Conservation (phyloP, 2,797 vertebrate genomes). For the Cyprinella venusta region DNA sequence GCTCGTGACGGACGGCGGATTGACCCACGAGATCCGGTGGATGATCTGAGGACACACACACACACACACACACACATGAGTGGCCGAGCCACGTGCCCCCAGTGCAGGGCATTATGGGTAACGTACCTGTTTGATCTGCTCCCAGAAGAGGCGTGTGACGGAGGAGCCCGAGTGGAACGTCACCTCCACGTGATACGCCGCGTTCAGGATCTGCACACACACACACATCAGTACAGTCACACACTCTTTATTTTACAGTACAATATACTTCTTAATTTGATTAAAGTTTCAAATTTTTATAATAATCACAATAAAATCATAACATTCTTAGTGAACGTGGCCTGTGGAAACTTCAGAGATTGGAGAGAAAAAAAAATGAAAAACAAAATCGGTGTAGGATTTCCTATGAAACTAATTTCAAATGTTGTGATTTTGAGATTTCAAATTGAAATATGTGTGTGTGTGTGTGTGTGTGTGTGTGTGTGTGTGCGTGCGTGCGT, state of each 20-base stretch:
- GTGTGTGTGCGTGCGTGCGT: background rate
- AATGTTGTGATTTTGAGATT: no score
- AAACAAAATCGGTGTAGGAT: no score
- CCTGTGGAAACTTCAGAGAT: no score
- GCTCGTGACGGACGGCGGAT: slow-evolving; percentile 88
- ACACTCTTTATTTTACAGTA: no score
- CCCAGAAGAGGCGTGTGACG: slow-evolving; percentile 93
- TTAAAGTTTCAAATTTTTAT: no score
- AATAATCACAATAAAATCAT: no score
- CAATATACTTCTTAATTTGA: no score
- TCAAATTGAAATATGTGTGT: no score
- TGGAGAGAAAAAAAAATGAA: no score
- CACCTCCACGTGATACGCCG: slow-evolving; percentile 97
- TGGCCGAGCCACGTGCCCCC: fast-evolving
- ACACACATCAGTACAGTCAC: no score
- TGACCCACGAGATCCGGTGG: slow-evolving; percentile 93
- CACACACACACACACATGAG: background rate
- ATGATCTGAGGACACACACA: slow-evolving; percentile 81
- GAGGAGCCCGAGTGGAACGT: slow-evolving; percentile 97
- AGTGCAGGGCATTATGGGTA: background rate
- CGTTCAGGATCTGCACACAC: slow-evolving; percentile 90
- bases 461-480: background rate
- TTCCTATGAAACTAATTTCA: no score
- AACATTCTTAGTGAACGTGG: no score
- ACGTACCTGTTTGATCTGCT: slow-evolving; percentile 96